A percentile compares a stretch with the other conserved stretches of the same genome.
These are phyloP conservation scores for Plagiodera versicolora DNA, from an alignment of 2,888 invertebrate genomes.

Conservation along the genomic window DNA sequence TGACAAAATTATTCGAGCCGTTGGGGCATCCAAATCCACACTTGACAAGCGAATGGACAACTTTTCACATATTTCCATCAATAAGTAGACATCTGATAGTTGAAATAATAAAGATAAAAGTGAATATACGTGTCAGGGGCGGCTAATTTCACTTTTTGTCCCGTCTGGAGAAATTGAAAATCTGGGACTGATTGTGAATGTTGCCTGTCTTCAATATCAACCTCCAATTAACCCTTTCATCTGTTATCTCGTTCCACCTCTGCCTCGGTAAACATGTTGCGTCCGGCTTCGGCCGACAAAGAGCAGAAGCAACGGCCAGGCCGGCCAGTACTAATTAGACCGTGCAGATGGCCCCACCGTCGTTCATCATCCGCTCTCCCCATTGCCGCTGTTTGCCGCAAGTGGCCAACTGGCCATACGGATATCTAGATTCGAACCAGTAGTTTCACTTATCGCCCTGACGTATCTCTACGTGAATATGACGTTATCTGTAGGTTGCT, in stretches of 20 bases:
- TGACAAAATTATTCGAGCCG: too few species aligned
- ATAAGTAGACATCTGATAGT: too few species aligned
- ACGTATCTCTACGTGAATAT: too few species aligned
- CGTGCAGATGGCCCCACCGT: constrained; percentile 30
- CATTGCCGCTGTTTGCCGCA: constrained; percentile 4
- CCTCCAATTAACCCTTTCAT: not conserved
- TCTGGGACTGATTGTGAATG: not conserved
- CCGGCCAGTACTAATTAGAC: constrained; percentile 31
- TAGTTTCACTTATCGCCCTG: not conserved
- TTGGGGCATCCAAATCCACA: too few species aligned
- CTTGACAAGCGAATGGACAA: too few species aligned
- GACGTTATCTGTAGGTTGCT: too few species aligned
- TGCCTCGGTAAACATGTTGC: constrained; percentile 15
- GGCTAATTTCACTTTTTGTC: too few species aligned
- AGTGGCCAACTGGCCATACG: not conserved
- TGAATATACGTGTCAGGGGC: too few species aligned
- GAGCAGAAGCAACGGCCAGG: constrained; percentile 19
- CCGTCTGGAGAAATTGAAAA: too few species aligned
- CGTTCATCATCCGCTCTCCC: constrained; percentile 27
- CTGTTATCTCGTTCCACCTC: constrained; percentile 16
- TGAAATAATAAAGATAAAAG: too few species aligned
- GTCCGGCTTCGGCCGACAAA: constrained; percentile 13
- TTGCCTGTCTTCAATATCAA: too few species aligned
- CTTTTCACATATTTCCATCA: too few species aligned
- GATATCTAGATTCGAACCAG: not conserved